Conservation (phyloP, 2,113 vertebrate genomes). For the Microcebus ravelobensis region DNA sequence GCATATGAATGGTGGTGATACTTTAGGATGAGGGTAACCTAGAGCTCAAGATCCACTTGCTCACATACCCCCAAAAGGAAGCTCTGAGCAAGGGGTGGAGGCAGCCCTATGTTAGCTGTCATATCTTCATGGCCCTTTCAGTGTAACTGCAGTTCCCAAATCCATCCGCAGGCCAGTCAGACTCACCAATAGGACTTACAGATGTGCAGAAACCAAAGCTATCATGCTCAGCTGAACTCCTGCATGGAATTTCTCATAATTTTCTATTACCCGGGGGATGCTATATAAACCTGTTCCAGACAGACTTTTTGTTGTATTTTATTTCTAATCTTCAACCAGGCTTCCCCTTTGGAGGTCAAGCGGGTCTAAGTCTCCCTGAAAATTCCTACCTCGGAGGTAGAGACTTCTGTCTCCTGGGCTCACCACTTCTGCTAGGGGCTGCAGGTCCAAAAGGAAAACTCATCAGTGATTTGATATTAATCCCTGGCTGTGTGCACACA, state of each 20-base stretch:
- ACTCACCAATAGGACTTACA: slow-evolving; percentile 55
- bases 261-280: slow-evolving; percentile 47
- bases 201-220: slow-evolving; percentile 45
- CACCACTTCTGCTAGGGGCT: neutral
- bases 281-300: slow-evolving; percentile 54
- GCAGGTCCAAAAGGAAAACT: slow-evolving; percentile 62
- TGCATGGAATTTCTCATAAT: slow-evolving; percentile 41
- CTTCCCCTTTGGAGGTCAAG: slow-evolving; percentile 25
- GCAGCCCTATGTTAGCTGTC: neutral
- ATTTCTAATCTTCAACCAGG: slow-evolving; percentile 48
- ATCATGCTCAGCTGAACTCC: slow-evolving; percentile 25
- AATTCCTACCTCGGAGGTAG: neutral
- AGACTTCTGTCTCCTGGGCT: neutral
- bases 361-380: neutral
- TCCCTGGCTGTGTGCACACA: neutral
- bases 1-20: too few species aligned
- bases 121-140: neutral
- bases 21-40: neutral
- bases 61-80: neutral
- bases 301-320: slow-evolving; percentile 60
- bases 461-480: slow-evolving; percentile 60
- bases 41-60: neutral
- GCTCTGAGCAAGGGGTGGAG: neutral
- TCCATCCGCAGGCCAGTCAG: neutral
- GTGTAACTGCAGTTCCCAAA: neutral